Conservation (phyloP, 1,140 invertebrate genomes). For the Halesus radiatus region DNA sequence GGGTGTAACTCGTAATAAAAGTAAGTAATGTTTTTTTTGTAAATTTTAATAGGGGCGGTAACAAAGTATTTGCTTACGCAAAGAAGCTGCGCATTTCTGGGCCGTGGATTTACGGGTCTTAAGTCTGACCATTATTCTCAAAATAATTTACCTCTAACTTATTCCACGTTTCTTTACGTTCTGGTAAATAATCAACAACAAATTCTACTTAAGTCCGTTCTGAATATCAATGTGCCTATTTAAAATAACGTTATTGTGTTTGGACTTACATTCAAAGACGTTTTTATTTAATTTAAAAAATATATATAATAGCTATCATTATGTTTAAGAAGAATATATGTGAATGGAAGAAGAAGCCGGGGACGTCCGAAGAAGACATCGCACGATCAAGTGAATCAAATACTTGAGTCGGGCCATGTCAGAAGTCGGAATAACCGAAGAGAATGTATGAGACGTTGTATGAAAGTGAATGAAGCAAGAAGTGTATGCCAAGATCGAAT, state of each 20-base stretch:
- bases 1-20: slow-evolving; percentile 33
- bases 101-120: neutral
- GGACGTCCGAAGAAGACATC: too few relatives aligned
- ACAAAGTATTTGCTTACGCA: slow-evolving; percentile 39
- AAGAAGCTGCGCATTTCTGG: slow-evolving; percentile 4
- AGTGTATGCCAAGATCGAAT: too few relatives aligned
- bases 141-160: slow-evolving; percentile 14
- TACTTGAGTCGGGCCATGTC: too few relatives aligned
- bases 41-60: slow-evolving; percentile 36
- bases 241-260: neutral
- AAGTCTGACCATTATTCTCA: slow-evolving; percentile 22
- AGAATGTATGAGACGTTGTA: too few relatives aligned
- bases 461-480: too few relatives aligned
- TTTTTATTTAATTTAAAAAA: too few relatives aligned
- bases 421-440: too few relatives aligned
- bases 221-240: neutral
- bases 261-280: neutral
- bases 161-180: neutral
- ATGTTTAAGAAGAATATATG: too few relatives aligned
- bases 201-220: too few relatives aligned
- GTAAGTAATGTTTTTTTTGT: slow-evolving; percentile 29
- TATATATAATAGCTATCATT: too few relatives aligned
- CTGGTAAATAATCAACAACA: neutral
- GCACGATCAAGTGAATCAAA: too few relatives aligned
- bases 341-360: too few relatives aligned